A percentile compares a stretch with the other conserved stretches of the same genome.
Conservation (phyloP, 2,888 invertebrate species). For the Ichneumon xanthorius region DNA sequence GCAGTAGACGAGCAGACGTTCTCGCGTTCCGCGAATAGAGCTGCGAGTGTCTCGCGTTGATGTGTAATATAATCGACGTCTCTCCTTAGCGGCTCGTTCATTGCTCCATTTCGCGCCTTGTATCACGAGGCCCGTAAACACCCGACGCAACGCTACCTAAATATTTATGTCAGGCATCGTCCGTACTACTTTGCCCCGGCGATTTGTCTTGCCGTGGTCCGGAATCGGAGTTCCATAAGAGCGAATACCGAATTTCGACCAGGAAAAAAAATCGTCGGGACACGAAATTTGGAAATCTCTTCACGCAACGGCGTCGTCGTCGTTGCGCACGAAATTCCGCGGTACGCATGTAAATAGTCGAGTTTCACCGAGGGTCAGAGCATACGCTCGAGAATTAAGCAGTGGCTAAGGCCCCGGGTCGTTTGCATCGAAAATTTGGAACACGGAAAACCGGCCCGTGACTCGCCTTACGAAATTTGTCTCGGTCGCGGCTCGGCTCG, state of each 20-base stretch:
- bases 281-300: slow-evolving; percentile 61
- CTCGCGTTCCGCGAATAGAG: slow-evolving; percentile 50
- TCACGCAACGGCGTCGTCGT: slow-evolving; percentile 55
- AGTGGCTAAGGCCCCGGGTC: slow-evolving; percentile 30
- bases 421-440: slow-evolving; percentile 63
- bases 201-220: slow-evolving; percentile 9
- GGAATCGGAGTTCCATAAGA: background rate
- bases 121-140: slow-evolving; percentile 39
- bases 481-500: slow-evolving; percentile 22
- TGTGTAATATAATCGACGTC: slow-evolving; percentile 49
- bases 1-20: slow-evolving; percentile 18
- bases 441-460: slow-evolving; percentile 52
- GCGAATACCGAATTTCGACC: slow-evolving; percentile 13
- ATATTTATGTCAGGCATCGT: slow-evolving; percentile 49
- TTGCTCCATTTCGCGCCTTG: slow-evolving; percentile 51
- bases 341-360: slow-evolving; percentile 66
- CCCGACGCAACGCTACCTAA: slow-evolving; percentile 9
- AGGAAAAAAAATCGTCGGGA: background rate
- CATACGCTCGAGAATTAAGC: slow-evolving; percentile 36
- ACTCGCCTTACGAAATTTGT: slow-evolving; percentile 61
- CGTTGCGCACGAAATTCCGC: slow-evolving; percentile 38
- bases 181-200: background rate
- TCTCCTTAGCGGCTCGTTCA: slow-evolving; percentile 49
- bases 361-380: slow-evolving; percentile 41
- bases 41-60: slow-evolving; percentile 39